These are phyloP conservation scores for Zaprionus ghesquierei DNA, from an alignment of 1,140 invertebrate genomes.

Conservation along the genomic window DNA sequence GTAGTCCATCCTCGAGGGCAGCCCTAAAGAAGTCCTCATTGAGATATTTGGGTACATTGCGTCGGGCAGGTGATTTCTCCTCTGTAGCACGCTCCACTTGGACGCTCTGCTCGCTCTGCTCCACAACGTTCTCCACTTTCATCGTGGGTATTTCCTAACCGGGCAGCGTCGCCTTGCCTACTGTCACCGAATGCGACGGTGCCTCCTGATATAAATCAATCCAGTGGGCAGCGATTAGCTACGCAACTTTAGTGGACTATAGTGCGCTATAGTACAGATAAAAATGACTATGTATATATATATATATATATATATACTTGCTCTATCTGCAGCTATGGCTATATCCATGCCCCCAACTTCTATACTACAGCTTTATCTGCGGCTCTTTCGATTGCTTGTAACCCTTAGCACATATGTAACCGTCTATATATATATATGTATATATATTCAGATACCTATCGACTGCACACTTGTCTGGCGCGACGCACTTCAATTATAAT, in stretches of 20 bases:
- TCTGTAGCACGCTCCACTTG: constrained; percentile 35
- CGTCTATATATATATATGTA: neutral
- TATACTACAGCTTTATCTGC: neutral
- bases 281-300: constrained; percentile 11
- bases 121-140: neutral
- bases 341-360: no score
- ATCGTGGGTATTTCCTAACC: neutral
- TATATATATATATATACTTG: neutral
- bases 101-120: constrained; percentile 51
- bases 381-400: neutral
- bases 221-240: neutral
- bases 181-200: neutral
- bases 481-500: neutral
- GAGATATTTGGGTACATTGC: constrained; percentile 64
- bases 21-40: constrained; percentile 77
- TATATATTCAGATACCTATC: neutral
- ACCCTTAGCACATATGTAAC: no score
- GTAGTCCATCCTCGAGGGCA: constrained; percentile 68
- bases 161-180: neutral
- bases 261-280: neutral
- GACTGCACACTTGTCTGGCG: neutral
- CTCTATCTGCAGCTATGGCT: neutral
- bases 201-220: neutral
- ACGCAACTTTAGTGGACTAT: neutral
- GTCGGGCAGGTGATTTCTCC: constrained; percentile 4